phyloP scores from a whole-genome alignment of 2,888 invertebrate species.

The Thecocarcelia acutangulata region DNA sequence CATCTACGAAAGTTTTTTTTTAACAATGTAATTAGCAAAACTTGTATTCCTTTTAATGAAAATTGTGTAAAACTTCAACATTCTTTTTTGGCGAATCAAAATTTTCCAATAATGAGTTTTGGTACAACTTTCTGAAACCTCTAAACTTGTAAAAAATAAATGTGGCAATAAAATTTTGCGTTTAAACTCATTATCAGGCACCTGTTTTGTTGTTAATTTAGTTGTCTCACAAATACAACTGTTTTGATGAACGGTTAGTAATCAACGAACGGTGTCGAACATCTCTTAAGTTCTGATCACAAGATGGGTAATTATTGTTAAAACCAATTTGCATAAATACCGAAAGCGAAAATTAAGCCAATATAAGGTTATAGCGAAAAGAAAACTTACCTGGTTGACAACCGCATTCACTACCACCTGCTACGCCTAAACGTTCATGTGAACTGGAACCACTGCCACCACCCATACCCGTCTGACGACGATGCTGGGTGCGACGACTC shows the following conservation, averaged over 20 bases:
- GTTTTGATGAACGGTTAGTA: constrained; percentile 27
- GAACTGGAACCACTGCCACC: constrained; percentile 78
- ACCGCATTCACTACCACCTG: constrained; percentile 58
- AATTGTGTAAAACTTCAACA: no score
- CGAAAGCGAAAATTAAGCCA: background rate
- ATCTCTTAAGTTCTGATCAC: no score
- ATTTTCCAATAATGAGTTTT: no score
- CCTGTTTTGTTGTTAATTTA: background rate
- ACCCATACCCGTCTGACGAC: constrained; percentile 80
- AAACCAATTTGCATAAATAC: constrained; percentile 44
- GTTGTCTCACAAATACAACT: no score
- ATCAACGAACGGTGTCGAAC: constrained; percentile 1
- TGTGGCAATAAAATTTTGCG: constrained; percentile 3
- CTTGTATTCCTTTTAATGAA: no score
- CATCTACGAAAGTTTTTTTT: no score
- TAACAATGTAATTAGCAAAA: no score
- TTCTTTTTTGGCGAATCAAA: no score
- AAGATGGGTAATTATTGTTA: constrained; percentile 8
- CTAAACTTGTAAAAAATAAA: no score
- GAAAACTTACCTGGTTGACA: constrained; percentile 68
- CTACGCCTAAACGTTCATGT: constrained; percentile 59
- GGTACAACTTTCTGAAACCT: no score
- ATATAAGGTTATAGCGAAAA: background rate
- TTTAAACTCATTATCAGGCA: background rate
- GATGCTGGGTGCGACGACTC: constrained; percentile 79